A percentile compares a stretch with the other conserved stretches of the same genome.
phyloP scores from a whole-genome alignment of 2,888 invertebrate genomes.

The Yponomeuta sedellus region DNA sequence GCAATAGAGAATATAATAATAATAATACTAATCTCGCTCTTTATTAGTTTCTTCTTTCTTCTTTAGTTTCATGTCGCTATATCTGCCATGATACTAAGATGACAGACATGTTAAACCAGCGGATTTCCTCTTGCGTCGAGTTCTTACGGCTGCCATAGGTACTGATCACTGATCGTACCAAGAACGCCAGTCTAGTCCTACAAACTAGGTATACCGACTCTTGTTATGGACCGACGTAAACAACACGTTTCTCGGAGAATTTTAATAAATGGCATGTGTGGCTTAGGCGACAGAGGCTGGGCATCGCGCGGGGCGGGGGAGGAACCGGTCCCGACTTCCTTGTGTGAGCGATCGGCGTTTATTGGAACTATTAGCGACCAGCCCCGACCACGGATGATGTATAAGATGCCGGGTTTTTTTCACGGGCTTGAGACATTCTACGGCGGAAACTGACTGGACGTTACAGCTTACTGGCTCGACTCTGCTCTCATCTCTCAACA shows the following conservation, averaged over 20 bases:
- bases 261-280: constrained; percentile 60
- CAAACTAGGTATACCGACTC: background rate
- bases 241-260: constrained; percentile 34
- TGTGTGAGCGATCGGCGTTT: constrained; percentile 48
- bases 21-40: too few species aligned
- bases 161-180: background rate
- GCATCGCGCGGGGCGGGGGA: constrained; percentile 33
- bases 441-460: background rate
- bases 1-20: too few species aligned
- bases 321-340: constrained; percentile 62
- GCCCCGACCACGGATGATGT: constrained; percentile 25
- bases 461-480: background rate
- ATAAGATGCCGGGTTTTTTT: constrained; percentile 1
- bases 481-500: too few species aligned
- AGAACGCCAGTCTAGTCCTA: background rate
- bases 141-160: background rate
- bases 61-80: too few species aligned
- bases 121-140: background rate
- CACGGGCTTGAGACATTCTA: background rate
- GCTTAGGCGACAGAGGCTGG: constrained; percentile 40
- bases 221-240: constrained; percentile 10
- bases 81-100: too few species aligned
- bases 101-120: background rate
- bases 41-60: too few species aligned
- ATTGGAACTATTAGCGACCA: constrained; percentile 49